These are phyloP conservation scores for Ormyrus nitidulus DNA, from an alignment of 2,888 invertebrate genomes.

Conservation along the genomic window DNA sequence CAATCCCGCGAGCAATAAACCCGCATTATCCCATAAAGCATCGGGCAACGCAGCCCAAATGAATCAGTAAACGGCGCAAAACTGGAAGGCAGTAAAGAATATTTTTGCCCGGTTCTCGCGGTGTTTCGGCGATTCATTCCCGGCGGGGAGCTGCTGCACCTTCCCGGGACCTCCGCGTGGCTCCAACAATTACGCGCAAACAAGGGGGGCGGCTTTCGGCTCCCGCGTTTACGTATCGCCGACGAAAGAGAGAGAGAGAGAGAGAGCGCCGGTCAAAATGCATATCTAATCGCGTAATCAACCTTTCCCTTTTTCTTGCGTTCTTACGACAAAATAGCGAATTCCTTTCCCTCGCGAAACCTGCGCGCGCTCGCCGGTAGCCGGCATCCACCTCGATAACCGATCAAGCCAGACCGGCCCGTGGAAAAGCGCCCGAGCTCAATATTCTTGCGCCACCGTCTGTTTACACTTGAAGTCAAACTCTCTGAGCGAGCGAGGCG, in stretches of 20 bases:
- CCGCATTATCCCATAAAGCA: too few species aligned
- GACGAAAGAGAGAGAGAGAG: slow-evolving; percentile 20
- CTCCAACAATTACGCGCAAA: neutral
- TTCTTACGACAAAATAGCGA: slow-evolving; percentile 70
- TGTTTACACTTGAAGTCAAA: slow-evolving; percentile 52
- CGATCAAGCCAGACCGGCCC: slow-evolving; percentile 69
- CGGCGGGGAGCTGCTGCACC: too few species aligned
- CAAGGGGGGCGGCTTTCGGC: neutral
- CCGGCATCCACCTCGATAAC: slow-evolving; percentile 70
- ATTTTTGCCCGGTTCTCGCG: too few species aligned
- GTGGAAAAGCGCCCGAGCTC: slow-evolving; percentile 60
- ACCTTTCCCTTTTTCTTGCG: slow-evolving; percentile 70
- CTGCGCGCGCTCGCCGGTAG: slow-evolving; percentile 57
- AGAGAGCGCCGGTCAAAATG: slow-evolving; percentile 60
- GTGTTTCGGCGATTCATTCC: too few species aligned
- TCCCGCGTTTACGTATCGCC: too few species aligned
- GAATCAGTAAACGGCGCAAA: too few species aligned
- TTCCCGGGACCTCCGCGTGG: too few species aligned
- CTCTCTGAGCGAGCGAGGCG: neutral
- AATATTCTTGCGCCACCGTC: slow-evolving; percentile 63
- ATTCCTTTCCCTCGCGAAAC: slow-evolving; percentile 72
- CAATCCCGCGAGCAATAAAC: too few species aligned
- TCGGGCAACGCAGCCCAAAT: too few species aligned
- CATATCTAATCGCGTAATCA: slow-evolving; percentile 69
- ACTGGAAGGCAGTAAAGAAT: too few species aligned